These are phyloP conservation scores for Xerus inauris DNA, from an alignment of 2,113 vertebrate species.

Conservation along the genomic window DNA sequence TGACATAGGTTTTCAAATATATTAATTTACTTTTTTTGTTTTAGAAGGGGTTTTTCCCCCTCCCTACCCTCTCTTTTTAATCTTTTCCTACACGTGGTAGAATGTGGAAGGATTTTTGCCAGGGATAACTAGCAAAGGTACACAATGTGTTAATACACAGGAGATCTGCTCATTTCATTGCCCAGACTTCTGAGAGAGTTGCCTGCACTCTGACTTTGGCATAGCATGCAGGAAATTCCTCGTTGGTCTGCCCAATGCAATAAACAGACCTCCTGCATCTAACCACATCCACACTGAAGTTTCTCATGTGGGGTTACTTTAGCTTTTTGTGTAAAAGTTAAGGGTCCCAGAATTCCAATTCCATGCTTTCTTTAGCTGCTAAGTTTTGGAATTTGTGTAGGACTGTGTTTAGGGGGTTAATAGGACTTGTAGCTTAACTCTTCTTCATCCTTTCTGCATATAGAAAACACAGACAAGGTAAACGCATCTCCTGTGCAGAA, in stretches of 20 bases:
- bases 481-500: neutral
- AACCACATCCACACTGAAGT: conserved; percentile 10
- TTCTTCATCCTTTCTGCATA: neutral
- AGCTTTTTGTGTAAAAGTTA: conserved; percentile 35
- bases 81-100: conserved; percentile 5
- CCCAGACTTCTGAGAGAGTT: conserved; percentile 66
- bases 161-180: conserved; percentile 60
- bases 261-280: conserved; percentile 74
- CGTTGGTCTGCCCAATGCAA: conserved; percentile 49
- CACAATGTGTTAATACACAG: conserved; percentile 4
- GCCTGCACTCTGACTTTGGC: conserved; percentile 55
- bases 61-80: conserved; percentile 65
- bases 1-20: conserved; percentile 28
- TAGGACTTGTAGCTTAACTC: neutral
- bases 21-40: conserved; percentile 60
- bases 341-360: conserved; percentile 40
- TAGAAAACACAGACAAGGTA: neutral
- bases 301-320: conserved; percentile 39
- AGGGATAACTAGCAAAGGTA: neutral
- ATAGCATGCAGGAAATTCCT: conserved; percentile 45
- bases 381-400: conserved; percentile 23
- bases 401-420: neutral
- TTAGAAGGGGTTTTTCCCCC: neutral
- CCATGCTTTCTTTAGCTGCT: neutral
- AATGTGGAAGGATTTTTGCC: conserved; percentile 54